phyloP scores from a whole-genome alignment of 2,888 invertebrate genomes.

The Drosophila pseudotalamancana region DNA sequence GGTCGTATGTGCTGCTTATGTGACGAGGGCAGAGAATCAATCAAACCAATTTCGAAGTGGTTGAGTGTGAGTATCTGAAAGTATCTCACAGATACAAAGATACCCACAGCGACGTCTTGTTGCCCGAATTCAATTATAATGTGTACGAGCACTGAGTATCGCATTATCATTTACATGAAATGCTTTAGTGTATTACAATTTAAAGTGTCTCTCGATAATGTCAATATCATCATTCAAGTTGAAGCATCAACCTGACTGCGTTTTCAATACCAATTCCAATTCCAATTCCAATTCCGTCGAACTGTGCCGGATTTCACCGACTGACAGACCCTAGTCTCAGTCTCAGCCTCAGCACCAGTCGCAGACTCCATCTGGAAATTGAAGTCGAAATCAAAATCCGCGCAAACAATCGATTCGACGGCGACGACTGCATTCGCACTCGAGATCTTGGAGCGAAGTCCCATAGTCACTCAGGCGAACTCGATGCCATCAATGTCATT shows the following conservation, averaged over 20 bases:
- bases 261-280: slow-evolving; percentile 32
- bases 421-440: slow-evolving; percentile 69
- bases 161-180: slow-evolving; percentile 68
- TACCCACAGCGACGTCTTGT: slow-evolving; percentile 23
- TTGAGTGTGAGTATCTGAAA: slow-evolving; percentile 11
- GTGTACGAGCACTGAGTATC: slow-evolving; percentile 15
- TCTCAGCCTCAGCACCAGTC: neutral
- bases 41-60: slow-evolving; percentile 53
- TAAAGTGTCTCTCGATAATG: slow-evolving; percentile 80
- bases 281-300: slow-evolving; percentile 65
- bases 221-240: slow-evolving; percentile 77
- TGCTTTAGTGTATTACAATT: slow-evolving; percentile 53
- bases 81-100: slow-evolving; percentile 37
- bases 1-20: slow-evolving; percentile 45
- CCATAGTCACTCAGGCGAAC: slow-evolving; percentile 73
- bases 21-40: slow-evolving; percentile 71
- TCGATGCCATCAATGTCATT: slow-evolving; percentile 82
- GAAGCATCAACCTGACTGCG: slow-evolving; percentile 42
- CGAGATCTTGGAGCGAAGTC: slow-evolving; percentile 53
- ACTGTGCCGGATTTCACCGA: slow-evolving; percentile 72
- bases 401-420: slow-evolving; percentile 68
- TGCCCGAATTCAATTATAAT: slow-evolving; percentile 30
- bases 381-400: slow-evolving; percentile 67
- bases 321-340: slow-evolving; percentile 58
- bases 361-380: slow-evolving; percentile 22